Percentiles rank a stretch among this genome's conserved stretches.
phyloP scores from a whole-genome alignment of 1,140 invertebrate species.

The Lordiphosa stackelbergi region DNA sequence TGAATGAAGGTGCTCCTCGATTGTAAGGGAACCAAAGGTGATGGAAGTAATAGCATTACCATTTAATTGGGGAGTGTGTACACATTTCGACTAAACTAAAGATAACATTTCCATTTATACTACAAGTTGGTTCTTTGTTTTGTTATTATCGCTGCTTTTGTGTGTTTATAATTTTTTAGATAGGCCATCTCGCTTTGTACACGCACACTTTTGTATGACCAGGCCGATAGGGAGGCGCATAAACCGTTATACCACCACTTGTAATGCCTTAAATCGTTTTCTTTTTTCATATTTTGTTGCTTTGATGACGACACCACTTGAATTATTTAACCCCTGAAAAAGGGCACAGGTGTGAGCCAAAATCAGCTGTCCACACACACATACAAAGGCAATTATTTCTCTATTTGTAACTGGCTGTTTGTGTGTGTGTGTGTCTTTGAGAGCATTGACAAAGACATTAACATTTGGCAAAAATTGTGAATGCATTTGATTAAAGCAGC shows the following conservation, averaged over 20 bases:
- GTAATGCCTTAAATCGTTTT: background rate
- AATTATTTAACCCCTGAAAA: constrained; percentile 19
- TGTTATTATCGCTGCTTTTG: constrained; percentile 32
- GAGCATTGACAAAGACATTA: background rate
- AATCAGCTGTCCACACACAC: constrained; percentile 12
- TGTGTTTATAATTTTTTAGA: constrained; percentile 35
- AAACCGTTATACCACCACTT: background rate
- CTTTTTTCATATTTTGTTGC: constrained; percentile 5
- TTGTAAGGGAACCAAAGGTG: too few species aligned
- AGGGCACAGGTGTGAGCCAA: constrained; percentile 14
- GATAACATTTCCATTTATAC: background rate
- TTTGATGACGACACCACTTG: constrained; percentile 25
- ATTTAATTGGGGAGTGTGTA: too few species aligned
- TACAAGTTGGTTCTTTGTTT: constrained; percentile 27
- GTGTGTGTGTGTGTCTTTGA: background rate
- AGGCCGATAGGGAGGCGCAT: background rate
- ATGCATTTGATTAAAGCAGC: constrained; percentile 3
- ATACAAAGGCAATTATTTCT: background rate
- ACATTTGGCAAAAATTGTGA: constrained; percentile 1
- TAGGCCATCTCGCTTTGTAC: constrained; percentile 16
- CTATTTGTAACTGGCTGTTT: background rate
- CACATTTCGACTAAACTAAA: too few species aligned
- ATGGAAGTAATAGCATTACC: too few species aligned
- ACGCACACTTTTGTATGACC: background rate
- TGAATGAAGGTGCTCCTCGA: too few species aligned